Conservation (phyloP, 53 echinoderm and acorn worm genomes). For the Holothuria leucospilota region DNA sequence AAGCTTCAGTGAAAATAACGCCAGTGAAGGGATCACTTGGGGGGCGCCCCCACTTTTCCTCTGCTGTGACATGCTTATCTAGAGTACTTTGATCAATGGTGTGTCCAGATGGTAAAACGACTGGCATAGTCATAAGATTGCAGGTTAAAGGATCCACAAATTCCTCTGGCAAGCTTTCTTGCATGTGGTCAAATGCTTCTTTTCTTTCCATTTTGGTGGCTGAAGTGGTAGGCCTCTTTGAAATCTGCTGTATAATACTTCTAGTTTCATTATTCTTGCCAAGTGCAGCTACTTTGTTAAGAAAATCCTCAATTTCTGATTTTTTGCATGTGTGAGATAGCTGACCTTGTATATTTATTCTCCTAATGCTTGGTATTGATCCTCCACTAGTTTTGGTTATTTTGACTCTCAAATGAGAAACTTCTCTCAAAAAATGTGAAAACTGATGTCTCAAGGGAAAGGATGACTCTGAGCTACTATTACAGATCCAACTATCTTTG, state of each 20-base stretch:
- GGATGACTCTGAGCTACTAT: not conserved
- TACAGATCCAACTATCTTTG: not conserved
- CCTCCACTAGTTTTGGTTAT: conserved; percentile 70
- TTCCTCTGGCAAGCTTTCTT: conserved; percentile 69
- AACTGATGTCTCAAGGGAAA: conserved; percentile 36
- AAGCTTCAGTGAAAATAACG: conserved; percentile 63
- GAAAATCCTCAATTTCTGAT: conserved; percentile 32
- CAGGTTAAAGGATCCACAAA: conserved; percentile 91
- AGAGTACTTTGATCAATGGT: conserved; percentile 85
- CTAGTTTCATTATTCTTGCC: not conserved
- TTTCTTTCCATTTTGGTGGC: not conserved
- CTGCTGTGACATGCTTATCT: conserved; percentile 71
- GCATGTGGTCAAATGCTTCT: not conserved
- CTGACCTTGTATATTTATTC: conserved; percentile 86
- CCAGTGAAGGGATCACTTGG: conserved; percentile 94
- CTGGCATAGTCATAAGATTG: conserved; percentile 78
- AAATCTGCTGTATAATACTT: not conserved
- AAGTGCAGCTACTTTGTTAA: conserved; percentile 7
- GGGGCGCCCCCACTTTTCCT: conserved; percentile 90
- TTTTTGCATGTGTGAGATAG: conserved; percentile 62
- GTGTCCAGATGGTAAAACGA: conserved; percentile 91
- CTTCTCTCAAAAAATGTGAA: conserved; percentile 57
- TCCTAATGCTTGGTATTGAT: conserved; percentile 78
- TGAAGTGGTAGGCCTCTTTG: not conserved
- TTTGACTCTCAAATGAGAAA: conserved; percentile 76